A percentile compares a stretch with the other conserved stretches of the same genome.
phyloP scores from a whole-genome alignment of 1,140 invertebrate species.

The Drosophila triauraria region DNA sequence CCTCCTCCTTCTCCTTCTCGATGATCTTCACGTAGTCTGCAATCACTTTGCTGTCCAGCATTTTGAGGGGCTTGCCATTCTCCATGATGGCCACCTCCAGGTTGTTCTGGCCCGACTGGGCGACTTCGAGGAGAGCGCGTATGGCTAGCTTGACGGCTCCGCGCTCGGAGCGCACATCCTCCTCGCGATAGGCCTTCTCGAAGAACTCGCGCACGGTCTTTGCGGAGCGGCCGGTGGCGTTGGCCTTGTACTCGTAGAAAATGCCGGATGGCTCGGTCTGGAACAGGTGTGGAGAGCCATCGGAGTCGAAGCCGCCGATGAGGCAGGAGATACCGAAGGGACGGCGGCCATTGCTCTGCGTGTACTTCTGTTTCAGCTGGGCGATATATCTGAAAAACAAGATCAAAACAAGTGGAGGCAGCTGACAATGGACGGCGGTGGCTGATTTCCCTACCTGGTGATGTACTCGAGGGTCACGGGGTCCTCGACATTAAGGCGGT shows the following conservation, averaged over 20 bases:
- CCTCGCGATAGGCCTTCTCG: conserved; percentile 97
- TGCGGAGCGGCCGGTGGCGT: conserved; percentile 98
- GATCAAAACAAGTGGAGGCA: neutral
- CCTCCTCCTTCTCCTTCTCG: conserved; percentile 99
- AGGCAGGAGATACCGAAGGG: conserved; percentile 99
- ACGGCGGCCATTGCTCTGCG: conserved; percentile 98
- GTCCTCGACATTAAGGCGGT: conserved; percentile 99
- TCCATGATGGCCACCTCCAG: conserved; percentile 99
- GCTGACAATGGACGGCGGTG: neutral
- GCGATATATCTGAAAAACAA: conserved; percentile 80
- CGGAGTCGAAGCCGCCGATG: conserved; percentile 98
- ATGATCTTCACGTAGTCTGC: conserved; percentile 97
- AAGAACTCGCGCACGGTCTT: conserved; percentile 99
- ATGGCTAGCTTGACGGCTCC: conserved; percentile 97
- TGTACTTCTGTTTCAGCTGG: conserved; percentile 97
- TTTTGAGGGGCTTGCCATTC: conserved; percentile 92
- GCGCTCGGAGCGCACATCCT: conserved; percentile 94
- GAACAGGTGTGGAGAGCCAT: conserved; percentile 98
- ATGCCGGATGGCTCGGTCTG: conserved; percentile 99
- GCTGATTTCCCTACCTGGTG: conserved; percentile 89
- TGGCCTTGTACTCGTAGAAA: conserved; percentile 99
- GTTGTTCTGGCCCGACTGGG: conserved; percentile 99
- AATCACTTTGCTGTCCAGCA: conserved; percentile 96
- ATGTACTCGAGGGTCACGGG: conserved; percentile 99
- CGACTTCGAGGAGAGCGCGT: conserved; percentile 98